Conservation (phyloP, 2,888 invertebrate genomes). For the Argyra leucocephala region DNA sequence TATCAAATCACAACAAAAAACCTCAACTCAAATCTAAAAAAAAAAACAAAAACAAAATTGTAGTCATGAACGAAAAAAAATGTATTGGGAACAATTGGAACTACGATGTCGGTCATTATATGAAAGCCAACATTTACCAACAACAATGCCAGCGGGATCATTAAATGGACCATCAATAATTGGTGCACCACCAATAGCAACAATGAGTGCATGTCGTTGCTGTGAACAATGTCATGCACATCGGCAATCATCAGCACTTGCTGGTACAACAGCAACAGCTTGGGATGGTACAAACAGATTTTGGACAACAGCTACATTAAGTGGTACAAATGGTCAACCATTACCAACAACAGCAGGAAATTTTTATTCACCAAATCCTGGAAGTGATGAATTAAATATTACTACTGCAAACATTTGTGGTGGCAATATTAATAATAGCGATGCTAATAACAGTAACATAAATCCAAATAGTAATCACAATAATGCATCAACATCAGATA, state of each 20-base stretch:
- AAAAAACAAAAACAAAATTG: conserved; percentile 24
- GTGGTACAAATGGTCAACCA: conserved; percentile 29
- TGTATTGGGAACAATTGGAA: conserved; percentile 90
- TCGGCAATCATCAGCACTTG: conserved; percentile 40
- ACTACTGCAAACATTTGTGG: conserved; percentile 34
- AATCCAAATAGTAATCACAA: conserved; percentile 10
- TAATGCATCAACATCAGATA: not conserved
- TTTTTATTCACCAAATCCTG: conserved; percentile 76
- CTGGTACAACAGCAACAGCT: conserved; percentile 43
- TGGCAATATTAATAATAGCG: conserved; percentile 22
- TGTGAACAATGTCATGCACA: conserved; percentile 57
- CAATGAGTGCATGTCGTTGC: conserved; percentile 50
- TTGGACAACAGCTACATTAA: conserved; percentile 41
- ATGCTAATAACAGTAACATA: not conserved
- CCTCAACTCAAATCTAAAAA: not conserved
- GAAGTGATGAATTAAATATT: conserved; percentile 44
- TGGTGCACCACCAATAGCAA: conserved; percentile 38
- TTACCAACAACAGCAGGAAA: conserved; percentile 61
- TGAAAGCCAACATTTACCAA: conserved; percentile 40
- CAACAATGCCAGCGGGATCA: conserved; percentile 23
- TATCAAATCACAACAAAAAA: not conserved
- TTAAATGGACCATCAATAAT: conserved; percentile 41
- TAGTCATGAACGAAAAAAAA: conserved; percentile 86
- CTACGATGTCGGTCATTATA: conserved; percentile 72
- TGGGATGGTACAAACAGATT: conserved; percentile 50